Evolutionary conservation across 2,113 vertebrate genomes (phyloP).

Genomic region (Athene cunicularia): DNA sequence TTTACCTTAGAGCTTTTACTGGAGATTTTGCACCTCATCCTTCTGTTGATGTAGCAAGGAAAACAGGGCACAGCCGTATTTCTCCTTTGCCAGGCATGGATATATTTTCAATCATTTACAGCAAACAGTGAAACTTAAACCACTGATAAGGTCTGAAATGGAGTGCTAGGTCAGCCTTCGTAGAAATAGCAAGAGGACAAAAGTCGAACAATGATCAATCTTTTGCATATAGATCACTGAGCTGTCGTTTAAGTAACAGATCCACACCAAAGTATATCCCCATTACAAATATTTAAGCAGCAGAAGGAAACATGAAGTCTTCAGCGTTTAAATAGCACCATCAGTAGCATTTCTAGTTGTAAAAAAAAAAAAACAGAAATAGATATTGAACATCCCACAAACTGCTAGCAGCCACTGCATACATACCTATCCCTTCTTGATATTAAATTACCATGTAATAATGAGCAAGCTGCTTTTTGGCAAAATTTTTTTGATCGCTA

Average conservation of each 20-base stretch:
- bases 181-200: not conserved
- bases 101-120: not conserved
- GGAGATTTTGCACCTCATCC: not conserved
- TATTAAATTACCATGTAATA: not conserved
- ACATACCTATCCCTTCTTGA: not conserved
- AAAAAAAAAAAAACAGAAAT: not conserved
- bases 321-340: not conserved
- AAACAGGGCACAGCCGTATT: not conserved
- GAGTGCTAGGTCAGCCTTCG: not conserved
- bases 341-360: not conserved
- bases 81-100: not conserved
- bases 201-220: not conserved
- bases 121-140: not conserved
- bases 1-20: not conserved
- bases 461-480: not conserved
- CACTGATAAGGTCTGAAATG: not conserved
- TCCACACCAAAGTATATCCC: not conserved
- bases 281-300: not conserved
- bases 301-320: not conserved
- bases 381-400: not conserved
- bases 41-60: not conserved
- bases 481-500: not conserved
- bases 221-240: not conserved
- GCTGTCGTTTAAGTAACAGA: not conserved
- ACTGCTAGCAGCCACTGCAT: not conserved